phyloP scores from a whole-genome alignment of 2,888 invertebrate genomes.

The Stenchaetothrips biformis region DNA sequence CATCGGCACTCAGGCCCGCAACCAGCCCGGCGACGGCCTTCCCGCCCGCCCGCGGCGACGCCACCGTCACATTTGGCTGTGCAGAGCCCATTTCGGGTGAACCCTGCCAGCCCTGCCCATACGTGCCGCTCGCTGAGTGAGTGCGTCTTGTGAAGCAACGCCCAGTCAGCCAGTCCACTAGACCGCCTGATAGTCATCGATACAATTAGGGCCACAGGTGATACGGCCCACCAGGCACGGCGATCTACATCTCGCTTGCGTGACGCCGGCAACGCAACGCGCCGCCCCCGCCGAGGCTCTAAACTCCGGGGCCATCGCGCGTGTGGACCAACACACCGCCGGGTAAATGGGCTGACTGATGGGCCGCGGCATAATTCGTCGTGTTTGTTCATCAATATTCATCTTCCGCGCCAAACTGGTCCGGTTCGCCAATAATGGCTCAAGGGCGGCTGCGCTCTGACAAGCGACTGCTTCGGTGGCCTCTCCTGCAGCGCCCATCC shows the following conservation, averaged over 20 bases:
- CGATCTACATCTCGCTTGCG: not conserved
- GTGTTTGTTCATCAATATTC: constrained; percentile 21
- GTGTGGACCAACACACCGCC: too few species aligned
- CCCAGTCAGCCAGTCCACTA: too few species aligned
- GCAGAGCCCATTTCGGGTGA: too few species aligned
- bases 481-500: not conserved
- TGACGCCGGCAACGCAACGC: not conserved
- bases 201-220: not conserved
- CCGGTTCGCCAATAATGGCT: not conserved
- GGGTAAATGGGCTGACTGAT: not conserved
- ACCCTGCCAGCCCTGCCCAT: too few species aligned
- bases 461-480: not conserved
- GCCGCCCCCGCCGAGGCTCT: not conserved
- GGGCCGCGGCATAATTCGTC: not conserved
- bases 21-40: too few species aligned
- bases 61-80: too few species aligned
- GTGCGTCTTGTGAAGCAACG: too few species aligned
- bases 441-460: not conserved
- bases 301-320: too few species aligned
- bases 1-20: too few species aligned
- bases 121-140: too few species aligned
- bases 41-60: too few species aligned
- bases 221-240: not conserved
- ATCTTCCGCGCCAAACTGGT: not conserved
- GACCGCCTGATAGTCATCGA: not conserved